Conservation (phyloP, 2,113 vertebrate species). For the Takifugu flavidus region DNA sequence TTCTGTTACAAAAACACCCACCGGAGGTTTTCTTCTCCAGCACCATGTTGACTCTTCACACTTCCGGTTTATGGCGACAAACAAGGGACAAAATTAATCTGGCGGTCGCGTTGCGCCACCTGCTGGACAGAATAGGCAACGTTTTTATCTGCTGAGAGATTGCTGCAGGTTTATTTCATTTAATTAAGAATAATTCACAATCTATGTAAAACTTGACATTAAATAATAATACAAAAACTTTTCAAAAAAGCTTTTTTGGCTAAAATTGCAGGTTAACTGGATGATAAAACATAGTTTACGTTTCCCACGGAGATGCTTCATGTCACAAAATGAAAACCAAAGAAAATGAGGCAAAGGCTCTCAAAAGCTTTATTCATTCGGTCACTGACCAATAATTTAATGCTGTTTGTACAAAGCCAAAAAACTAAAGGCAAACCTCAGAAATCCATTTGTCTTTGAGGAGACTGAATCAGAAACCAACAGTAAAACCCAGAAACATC, state of each 20-base stretch:
- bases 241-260: too few relatives aligned
- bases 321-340: background rate
- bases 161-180: too few relatives aligned
- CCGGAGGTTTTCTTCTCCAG: slow-evolving; percentile 65
- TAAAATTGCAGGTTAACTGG: too few relatives aligned
- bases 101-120: background rate
- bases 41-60: slow-evolving; percentile 35
- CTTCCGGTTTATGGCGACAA: slow-evolving; percentile 27
- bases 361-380: slow-evolving; percentile 49
- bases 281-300: too few relatives aligned
- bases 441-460: background rate
- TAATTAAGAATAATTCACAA: too few relatives aligned
- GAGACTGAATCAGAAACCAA: background rate
- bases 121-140: too few relatives aligned
- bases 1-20: slow-evolving; percentile 19
- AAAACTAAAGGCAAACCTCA: slow-evolving; percentile 8
- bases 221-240: too few relatives aligned
- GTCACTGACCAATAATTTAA: slow-evolving; percentile 72
- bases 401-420: slow-evolving; percentile 72
- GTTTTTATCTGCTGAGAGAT: too few relatives aligned
- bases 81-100: accelerated
- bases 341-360: background rate
- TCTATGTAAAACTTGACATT: too few relatives aligned
- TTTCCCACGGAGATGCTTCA: too few relatives aligned
- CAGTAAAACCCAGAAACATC: background rate